Percentiles rank a stretch among this genome's conserved stretches.
Evolutionary conservation across 64 coral and sea anemone genomes (phyloP).

Genomic region (Montipora capricornis): DNA sequence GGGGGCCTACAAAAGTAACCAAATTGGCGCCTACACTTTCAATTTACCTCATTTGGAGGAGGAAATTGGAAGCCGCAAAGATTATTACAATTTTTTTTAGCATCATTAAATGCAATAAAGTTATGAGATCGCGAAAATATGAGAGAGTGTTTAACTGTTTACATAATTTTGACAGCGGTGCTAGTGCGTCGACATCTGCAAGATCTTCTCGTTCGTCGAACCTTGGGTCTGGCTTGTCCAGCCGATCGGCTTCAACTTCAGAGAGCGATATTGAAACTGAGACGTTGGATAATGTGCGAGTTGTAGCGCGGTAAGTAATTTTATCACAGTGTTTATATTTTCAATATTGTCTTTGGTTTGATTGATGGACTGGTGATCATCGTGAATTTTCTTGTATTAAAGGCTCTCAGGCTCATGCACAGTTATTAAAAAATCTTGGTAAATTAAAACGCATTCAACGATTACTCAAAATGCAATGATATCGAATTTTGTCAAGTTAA

Average conservation of each 20-base stretch:
- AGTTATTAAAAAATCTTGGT: background rate
- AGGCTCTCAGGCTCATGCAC: background rate
- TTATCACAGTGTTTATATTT: background rate
- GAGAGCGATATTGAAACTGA: slow-evolving; percentile 71
- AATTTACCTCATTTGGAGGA: background rate
- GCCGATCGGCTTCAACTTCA: slow-evolving; percentile 65
- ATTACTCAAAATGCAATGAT: no score
- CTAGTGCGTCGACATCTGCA: slow-evolving; percentile 33
- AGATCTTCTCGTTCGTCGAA: slow-evolving; percentile 50
- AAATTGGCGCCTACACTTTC: background rate
- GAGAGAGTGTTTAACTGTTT: slow-evolving; percentile 24
- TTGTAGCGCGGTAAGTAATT: slow-evolving; percentile 78
- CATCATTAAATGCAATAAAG: background rate
- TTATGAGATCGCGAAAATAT: background rate
- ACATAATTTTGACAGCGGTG: slow-evolving; percentile 29
- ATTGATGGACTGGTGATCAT: background rate
- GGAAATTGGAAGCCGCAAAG: slow-evolving; percentile 5
- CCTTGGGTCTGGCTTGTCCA: slow-evolving; percentile 47
- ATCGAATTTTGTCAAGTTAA: no score
- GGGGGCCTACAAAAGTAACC: background rate
- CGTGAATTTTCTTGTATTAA: background rate
- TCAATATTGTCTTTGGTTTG: background rate
- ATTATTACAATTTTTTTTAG: background rate
- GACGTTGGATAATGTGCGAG: slow-evolving; percentile 69
- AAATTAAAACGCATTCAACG: no score